Evolutionary conservation across 2,888 invertebrate species (phyloP).

Genomic region (Trimorus sp.): DNA sequence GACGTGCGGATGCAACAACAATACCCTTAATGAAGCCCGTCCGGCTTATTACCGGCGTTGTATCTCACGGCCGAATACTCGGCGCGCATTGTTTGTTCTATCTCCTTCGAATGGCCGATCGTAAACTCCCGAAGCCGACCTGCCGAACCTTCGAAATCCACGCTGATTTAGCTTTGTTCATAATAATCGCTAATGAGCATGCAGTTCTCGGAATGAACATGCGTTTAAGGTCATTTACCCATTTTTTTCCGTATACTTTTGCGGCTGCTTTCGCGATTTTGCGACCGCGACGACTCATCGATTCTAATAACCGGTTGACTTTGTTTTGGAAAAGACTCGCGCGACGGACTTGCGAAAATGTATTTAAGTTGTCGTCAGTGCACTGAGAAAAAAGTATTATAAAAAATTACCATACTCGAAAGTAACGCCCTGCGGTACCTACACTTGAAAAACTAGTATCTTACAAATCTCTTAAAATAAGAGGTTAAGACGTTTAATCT

Average conservation of each 20-base stretch:
- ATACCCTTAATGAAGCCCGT: conserved; percentile 80
- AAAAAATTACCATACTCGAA: no score
- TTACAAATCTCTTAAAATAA: no score
- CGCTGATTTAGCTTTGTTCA: conserved; percentile 69
- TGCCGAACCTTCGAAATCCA: conserved; percentile 68
- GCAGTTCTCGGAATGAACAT: conserved; percentile 56
- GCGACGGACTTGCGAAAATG: no score
- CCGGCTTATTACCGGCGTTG: conserved; percentile 78
- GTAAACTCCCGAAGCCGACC: conserved; percentile 72
- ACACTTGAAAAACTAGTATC: no score
- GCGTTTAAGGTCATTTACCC: conserved; percentile 35
- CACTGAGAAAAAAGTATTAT: no score
- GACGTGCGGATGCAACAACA: conserved; percentile 73
- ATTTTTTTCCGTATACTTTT: conserved; percentile 1
- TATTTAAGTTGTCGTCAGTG: no score
- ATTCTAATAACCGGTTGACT: no score
- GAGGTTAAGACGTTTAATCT: no score
- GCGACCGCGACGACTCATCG: no score
- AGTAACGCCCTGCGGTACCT: no score
- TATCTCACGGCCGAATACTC: conserved; percentile 75
- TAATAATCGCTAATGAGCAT: conserved; percentile 69
- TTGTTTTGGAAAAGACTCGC: no score
- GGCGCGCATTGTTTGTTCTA: conserved; percentile 76
- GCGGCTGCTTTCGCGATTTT: no score
- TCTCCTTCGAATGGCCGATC: conserved; percentile 68